Evolutionary conservation across 2,113 vertebrate species (phyloP).

Genomic region (Ceyx melanurus): DNA sequence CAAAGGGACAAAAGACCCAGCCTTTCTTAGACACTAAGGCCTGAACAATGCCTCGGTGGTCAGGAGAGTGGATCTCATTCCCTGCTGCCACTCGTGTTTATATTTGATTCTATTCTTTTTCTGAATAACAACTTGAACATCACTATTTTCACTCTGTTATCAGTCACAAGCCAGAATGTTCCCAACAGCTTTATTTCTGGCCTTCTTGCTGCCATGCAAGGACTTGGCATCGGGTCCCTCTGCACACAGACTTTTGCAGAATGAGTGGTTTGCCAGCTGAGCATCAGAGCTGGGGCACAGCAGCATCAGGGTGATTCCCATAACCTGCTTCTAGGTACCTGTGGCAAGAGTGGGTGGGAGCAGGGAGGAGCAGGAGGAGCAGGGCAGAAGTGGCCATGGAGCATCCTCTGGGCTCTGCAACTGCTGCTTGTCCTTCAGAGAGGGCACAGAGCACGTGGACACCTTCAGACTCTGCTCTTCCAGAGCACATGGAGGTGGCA

Average conservation of each 20-base stretch:
- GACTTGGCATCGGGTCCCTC: neutral
- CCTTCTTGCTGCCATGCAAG: neutral
- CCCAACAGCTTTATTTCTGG: neutral
- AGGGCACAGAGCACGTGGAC: accelerated
- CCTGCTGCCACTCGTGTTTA: neutral
- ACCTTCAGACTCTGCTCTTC: neutral
- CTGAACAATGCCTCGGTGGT: neutral
- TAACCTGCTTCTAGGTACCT: neutral
- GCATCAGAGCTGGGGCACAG: neutral
- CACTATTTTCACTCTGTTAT: neutral
- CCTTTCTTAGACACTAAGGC: neutral
- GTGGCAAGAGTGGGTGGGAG: neutral
- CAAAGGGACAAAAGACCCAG: constrained; percentile 49
- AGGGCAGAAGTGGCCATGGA: neutral
- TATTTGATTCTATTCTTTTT: neutral
- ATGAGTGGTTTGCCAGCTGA: neutral
- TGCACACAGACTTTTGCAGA: neutral
- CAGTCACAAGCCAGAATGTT: neutral
- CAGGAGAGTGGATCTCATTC: neutral
- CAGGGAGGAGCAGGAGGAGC: neutral
- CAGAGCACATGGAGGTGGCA: neutral
- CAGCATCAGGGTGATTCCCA: neutral
- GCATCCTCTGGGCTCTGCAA: neutral
- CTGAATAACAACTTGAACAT: neutral
- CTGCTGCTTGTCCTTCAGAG: accelerated